Evolutionary conservation across 2,113 vertebrate genomes (phyloP), one percentile per base, ranked within the genome.

Genomic region (Tenrec ecaudatus): DNA sequence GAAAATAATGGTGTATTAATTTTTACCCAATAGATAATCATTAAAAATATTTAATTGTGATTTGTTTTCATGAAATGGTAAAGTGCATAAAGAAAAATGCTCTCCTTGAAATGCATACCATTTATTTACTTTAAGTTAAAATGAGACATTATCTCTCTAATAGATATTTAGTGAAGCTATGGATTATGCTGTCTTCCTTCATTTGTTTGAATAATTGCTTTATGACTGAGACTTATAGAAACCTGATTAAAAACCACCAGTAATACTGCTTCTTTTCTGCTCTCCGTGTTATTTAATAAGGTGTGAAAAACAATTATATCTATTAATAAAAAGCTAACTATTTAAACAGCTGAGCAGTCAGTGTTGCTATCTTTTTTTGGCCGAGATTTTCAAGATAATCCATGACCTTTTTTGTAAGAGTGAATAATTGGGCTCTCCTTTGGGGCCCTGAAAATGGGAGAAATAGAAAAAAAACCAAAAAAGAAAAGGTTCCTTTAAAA

Each of bases 191-290:
- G 95, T 94, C 86, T 79, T 69, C 36, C 85, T 93, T 75, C 87
- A 95, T 95, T 94, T 60, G 90, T 96, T 97, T 96, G 95, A 96
- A 95, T 97, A 97, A 97, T 97, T 97, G 88, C 86, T 96, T 94
- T 96, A 91, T 88, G 86, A 43, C 53, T 0, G 33, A 92, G 66
- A 90, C 64, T 96, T 95, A 96, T 20, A 62, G 95, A 88, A 97
- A 93, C 73, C 82, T 82, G 78, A 95, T 96, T 97, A 97, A 96
- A 93, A 31, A 10, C 93, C 92, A 93, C 64, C 94, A 86, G 94
- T 82, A 60, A 69, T 60, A 69, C 86, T 20, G 14, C 92, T 95
- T 96, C 66, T 81, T 82, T 89, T 83, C 12, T 91, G 69, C 92
- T 96, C 64, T 97, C 90, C 60, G 76, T 96, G 81, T 93, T 96